Evolutionary conservation across 2,888 invertebrate genomes (phyloP).

Genomic region (Yponomeuta cagnagella): DNA sequence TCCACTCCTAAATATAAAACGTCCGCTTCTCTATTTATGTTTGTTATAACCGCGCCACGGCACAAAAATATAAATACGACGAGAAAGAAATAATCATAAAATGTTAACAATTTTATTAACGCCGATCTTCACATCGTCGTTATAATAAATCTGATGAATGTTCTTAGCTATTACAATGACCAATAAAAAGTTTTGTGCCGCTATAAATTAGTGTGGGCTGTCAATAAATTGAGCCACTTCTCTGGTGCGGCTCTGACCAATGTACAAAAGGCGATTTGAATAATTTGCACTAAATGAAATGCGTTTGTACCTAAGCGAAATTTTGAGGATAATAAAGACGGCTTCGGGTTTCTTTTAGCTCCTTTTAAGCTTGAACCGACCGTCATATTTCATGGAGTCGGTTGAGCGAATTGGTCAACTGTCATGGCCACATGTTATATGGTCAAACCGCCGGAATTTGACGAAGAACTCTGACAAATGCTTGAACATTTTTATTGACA

Average conservation of each 20-base stretch:
- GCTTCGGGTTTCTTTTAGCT: slow-evolving; percentile 39
- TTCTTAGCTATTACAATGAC: slow-evolving; percentile 37
- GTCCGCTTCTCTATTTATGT: slow-evolving; percentile 56
- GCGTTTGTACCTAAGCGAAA: slow-evolving; percentile 33
- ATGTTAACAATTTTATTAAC: slow-evolving; percentile 43
- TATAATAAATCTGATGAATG: slow-evolving; percentile 46
- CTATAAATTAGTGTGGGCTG: slow-evolving; percentile 43
- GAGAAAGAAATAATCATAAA: slow-evolving; percentile 39
- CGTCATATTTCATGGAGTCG: slow-evolving; percentile 54
- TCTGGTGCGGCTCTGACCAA: slow-evolving; percentile 27
- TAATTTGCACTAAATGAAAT: slow-evolving; percentile 34
- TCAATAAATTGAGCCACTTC: slow-evolving; percentile 40
- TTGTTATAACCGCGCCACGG: slow-evolving; percentile 33
- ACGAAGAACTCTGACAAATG: slow-evolving; percentile 28
- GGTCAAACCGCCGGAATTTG: slow-evolving; percentile 32
- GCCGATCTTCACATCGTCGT: slow-evolving; percentile 22
- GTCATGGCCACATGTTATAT: slow-evolving; percentile 37
- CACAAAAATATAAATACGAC: slow-evolving; percentile 36
- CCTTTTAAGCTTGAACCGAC: slow-evolving; percentile 37
- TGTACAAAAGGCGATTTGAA: slow-evolving; percentile 44
- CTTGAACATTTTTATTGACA: slow-evolving; percentile 10
- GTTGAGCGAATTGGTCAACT: slow-evolving; percentile 13
- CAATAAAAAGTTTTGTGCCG: slow-evolving; percentile 45
- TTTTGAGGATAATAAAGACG: slow-evolving; percentile 39
- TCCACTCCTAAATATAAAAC: slow-evolving; percentile 61